A percentile compares a stretch with the other conserved stretches of the same genome.
Conservation (phyloP, 2,888 invertebrate genomes). For the Drosophila nr. medialis region DNA sequence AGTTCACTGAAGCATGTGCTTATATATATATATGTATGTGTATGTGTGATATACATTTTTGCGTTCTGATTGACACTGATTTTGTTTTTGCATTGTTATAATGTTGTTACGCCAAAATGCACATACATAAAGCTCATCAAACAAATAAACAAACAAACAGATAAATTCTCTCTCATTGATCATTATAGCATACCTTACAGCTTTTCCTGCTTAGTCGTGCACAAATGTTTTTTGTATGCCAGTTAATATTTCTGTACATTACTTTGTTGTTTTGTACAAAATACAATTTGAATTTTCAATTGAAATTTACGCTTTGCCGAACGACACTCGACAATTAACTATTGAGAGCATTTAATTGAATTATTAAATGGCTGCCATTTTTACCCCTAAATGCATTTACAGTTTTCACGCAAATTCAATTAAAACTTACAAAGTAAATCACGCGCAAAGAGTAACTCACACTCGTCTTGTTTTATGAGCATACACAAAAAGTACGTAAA, state of each 20-base stretch:
- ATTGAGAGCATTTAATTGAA: conserved; percentile 32
- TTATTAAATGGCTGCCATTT: conserved; percentile 45
- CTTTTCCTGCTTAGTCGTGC: conserved; percentile 53
- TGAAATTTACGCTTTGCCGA: conserved; percentile 35
- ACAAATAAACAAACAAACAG: conserved; percentile 3
- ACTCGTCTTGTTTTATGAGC: conserved; percentile 32
- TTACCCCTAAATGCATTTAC: conserved; percentile 36
- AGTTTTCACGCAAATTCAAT: conserved; percentile 49
- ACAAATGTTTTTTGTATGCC: conserved; percentile 32
- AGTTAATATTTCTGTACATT: conserved; percentile 26
- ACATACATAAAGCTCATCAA: conserved; percentile 24
- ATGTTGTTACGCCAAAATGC: conserved; percentile 30
- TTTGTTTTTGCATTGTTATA: conserved; percentile 40
- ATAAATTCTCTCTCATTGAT: conserved; percentile 19
- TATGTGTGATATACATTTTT: conserved; percentile 3
- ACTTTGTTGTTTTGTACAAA: conserved; percentile 50
- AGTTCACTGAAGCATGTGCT: conserved; percentile 54
- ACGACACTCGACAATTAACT: conserved; percentile 30
- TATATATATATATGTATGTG: conserved; percentile 6
- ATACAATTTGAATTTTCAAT: conserved; percentile 48
- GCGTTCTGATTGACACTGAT: conserved; percentile 58
- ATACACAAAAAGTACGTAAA: conserved; percentile 46
- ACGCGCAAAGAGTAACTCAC: conserved; percentile 31
- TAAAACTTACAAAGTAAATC: conserved; percentile 61
- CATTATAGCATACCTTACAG: conserved; percentile 43